A percentile compares a stretch with the other conserved stretches of the same genome.
Evolutionary conservation across 1,140 invertebrate species (phyloP).

Genomic region (Papilio polyxenes): DNA sequence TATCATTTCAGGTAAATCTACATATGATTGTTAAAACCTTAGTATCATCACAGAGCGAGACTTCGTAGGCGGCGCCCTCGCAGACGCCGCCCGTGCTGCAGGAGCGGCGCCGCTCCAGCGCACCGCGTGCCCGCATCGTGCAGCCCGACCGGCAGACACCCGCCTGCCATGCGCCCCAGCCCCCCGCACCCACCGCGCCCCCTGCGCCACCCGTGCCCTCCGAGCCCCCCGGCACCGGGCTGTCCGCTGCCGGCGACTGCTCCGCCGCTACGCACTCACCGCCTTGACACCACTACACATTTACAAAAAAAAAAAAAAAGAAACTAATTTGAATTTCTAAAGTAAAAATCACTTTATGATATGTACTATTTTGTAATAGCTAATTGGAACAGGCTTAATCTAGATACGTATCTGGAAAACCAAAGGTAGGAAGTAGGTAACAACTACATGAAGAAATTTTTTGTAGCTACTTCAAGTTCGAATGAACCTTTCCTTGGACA

Average conservation of each 20-base stretch:
- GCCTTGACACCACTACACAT: constrained; percentile 83
- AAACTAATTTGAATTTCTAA: not conserved
- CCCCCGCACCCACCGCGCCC: constrained; percentile 58
- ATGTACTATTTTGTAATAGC: too few relatives aligned
- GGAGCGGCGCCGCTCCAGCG: constrained; percentile 77
- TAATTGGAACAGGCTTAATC: too few relatives aligned
- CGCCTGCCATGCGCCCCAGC: constrained; percentile 84
- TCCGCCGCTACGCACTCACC: constrained; percentile 82
- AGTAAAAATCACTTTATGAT: too few relatives aligned
- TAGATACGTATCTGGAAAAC: too few relatives aligned
- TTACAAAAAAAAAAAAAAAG: not conserved
- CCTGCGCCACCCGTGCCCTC: constrained; percentile 39
- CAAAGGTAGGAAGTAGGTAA: too few relatives aligned
- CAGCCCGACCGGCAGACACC: constrained; percentile 85
- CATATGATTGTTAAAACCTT: constrained; percentile 61
- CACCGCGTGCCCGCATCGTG: constrained; percentile 82
- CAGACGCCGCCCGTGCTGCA: constrained; percentile 83
- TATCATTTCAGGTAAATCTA: too few relatives aligned
- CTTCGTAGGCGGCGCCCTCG: constrained; percentile 83
- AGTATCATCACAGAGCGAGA: constrained; percentile 84
- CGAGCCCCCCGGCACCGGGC: constrained; percentile 53
- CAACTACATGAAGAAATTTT: too few relatives aligned
- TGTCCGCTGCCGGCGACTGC: constrained; percentile 13
- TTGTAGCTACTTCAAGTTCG: not conserved
- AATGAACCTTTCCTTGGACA: not conserved